Base-by-base conservation (phyloP, 2,888 invertebrate species). In the Saturnia pavonia region DNA sequence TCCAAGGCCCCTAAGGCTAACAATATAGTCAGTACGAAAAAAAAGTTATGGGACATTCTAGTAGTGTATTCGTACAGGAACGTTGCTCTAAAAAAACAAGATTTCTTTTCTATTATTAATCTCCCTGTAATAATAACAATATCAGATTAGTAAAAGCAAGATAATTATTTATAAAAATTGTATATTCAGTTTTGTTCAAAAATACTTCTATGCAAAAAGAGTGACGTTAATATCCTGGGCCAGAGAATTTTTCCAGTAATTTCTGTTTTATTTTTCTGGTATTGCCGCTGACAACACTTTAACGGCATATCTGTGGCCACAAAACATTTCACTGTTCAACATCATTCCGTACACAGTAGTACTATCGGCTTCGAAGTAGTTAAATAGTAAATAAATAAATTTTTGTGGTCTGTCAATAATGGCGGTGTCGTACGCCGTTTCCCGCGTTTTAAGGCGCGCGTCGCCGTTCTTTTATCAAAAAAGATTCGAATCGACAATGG, bases 401-500 rank as follows among this genome's bases (percentile, higher is more conserved):
- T 40, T n/a, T 40, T 40, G 22, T 60, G 4, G 51, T 66, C 11
- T 51, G 69, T 70, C 67, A 54, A 81, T 78, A 73, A 92, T 92
- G 92, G 87, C 90, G 81, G 80, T 86, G 27, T 84, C 85, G 4
- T 87, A 86, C 78, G 81, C 86, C 70, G 82, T 89, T 82, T 89
- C 91, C 82, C 92, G 93, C 86, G 88, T 87, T 73, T 73, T 92
- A 2, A 82, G 85, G 70, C 88, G 90, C 74, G 82, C 88, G 76
- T 88, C 91, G 54, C 87, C 88, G 76, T 85, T 88, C 80, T 85
- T 90, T 88, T 87, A 81, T 74, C 93, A 91, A 86, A 92, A 87
- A 86, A 88, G 94, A 75, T 78, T 80, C 73, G 94, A 94, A 77
- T 90, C 94, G 74, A 94, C 94, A 0, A 86, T 93, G 76, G 91